Conservation (phyloP, 2,113 vertebrate genomes). For the Turnix velox region DNA sequence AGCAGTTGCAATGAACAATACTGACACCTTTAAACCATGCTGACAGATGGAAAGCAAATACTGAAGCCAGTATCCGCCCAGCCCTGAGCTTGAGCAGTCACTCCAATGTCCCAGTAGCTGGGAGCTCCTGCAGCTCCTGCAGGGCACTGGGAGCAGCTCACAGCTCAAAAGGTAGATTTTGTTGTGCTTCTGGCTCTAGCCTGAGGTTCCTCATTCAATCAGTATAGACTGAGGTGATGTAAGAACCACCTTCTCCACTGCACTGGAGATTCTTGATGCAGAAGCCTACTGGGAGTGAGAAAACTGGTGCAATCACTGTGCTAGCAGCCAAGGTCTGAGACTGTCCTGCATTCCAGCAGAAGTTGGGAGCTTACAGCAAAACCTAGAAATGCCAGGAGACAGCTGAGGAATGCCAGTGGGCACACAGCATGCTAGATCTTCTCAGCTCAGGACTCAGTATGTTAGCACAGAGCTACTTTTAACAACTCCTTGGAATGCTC, state of each 20-base stretch:
- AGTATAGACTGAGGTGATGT: not conserved
- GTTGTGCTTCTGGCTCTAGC: not conserved
- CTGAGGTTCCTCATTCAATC: not conserved
- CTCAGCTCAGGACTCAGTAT: not conserved
- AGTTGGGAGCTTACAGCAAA: not conserved
- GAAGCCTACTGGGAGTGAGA: not conserved
- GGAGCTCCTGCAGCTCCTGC: not conserved
- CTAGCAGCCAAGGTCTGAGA: not conserved
- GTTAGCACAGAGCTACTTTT: not conserved
- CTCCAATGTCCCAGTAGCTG: not conserved
- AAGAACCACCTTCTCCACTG: not conserved
- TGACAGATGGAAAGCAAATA: not conserved
- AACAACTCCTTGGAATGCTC: not conserved
- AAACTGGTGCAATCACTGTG: not conserved
- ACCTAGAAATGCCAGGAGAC: not conserved
- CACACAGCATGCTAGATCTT: not conserved
- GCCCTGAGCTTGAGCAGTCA: not conserved
- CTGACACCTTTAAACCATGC: not conserved
- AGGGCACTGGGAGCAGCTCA: not conserved
- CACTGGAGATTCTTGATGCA: not conserved
- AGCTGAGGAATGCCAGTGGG: not conserved
- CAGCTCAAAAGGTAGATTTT: not conserved
- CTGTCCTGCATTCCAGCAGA: not conserved
- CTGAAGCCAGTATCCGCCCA: accelerated
- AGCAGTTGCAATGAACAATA: not conserved